Base-by-base conservation (phyloP, 2,797 vertebrate genomes). In the Knipowitschia caucasica region DNA sequence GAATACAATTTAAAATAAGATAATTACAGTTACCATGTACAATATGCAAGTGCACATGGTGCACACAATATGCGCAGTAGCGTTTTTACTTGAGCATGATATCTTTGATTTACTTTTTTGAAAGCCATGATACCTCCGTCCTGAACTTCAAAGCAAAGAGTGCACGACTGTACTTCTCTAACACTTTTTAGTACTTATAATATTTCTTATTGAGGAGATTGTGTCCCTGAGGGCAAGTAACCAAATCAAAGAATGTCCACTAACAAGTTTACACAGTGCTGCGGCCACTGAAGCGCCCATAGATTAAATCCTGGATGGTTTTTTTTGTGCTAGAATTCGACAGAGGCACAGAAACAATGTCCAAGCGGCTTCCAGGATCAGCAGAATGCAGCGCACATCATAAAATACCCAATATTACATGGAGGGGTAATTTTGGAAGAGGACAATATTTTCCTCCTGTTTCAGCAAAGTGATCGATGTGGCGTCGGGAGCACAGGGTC, bases 391-490 rank as follows among this genome's bases (percentile, higher is more conserved):
- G 39, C 59, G 27, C 31, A 12, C 56, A 49, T 63, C 63, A 75
- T 55, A 42, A 3, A n/a, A 24, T 24, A 42, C 39, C 9, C 24
- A 56, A 57, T 53, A 61, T 61, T 68, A 68, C 60, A 67, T 21
- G 9, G 49, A 1, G 29, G 72, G 62, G 57, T 67, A 58, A 77
- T 85, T 74, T 73, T 24, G 29, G 20, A n/a, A 64, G 40, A 60
- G 39, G 64, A 69, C 64, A 65, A 70, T 69, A 67, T 77, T 77
- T 69, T 38, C 38, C 52, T 20, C 55, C 29, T 50, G 50, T 64
- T 67, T 68, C 51, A 61, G 61, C 53, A 69, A 75, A 84, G 81
- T 80, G 83, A 86, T 85, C 68, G 71, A 75, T 67, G 80, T 57
- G 51, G 73, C 33, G 54, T 59, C 42, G 5, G 49, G 49, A 55